Base-by-base conservation (phyloP, 2,888 invertebrate species). In the Nemotelus pantherinus region DNA sequence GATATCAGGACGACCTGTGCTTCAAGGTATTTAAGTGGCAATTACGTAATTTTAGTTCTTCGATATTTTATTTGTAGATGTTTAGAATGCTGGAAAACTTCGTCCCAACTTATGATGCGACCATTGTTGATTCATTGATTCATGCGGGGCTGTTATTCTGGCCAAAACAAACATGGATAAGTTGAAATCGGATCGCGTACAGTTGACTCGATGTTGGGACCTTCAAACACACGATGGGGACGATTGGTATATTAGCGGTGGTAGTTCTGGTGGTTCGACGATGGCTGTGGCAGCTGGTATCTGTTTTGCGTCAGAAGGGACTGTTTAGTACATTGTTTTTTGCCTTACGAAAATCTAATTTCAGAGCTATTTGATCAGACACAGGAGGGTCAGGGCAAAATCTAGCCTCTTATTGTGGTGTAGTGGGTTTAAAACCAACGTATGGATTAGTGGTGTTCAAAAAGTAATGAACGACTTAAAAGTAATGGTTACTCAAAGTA, bases 101-200 rank as follows among this genome's bases (percentile, higher is more conserved):
- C 86, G 85, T 91, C 0, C 95, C 99, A 0, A 91, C 94, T 0
- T 99, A 98, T 84, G 92, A 95, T 86, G 96, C 99, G 0, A 98
- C 98, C 0, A 94, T 98, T 0, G 96, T 95, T 76, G 88, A 94
- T 39, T 91, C 91, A 82, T 88, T 99, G 67, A 86, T 90, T 57
- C 85, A 90, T 50, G 92, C 94, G 9, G 96, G 0, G 94, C 94
- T 4, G 89, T 96, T 80, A 86, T 98, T 2, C 88, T 98, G 47
- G 99, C 99, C 0, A 99, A 99, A 90, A 95, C 97, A 44, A 99
- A 99, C 88, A 90, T 99, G 86, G 99, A 99, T 88, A 97, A 99
- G 88, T 99, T 98, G 98, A 95, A 0, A 99, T 99, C 99, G 99
- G 99, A 2, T 93, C 95, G 0, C 96, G 96, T 0, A 95, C 95